Percentiles rank a stretch among this genome's conserved stretches.
phyloP scores from a whole-genome alignment of 2,888 invertebrate genomes.

The Gortyna flavago region DNA sequence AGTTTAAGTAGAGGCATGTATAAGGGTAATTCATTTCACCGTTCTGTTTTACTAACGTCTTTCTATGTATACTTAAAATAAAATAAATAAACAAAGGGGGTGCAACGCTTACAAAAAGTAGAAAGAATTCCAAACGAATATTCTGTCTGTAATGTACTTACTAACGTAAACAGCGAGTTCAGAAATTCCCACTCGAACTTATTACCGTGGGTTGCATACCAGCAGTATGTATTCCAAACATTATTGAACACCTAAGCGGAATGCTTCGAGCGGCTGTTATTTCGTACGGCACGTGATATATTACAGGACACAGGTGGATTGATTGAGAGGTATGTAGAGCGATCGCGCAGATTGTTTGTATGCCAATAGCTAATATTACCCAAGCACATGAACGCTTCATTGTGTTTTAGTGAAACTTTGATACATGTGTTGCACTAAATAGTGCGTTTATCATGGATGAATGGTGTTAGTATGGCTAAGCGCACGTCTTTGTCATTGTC shows the following conservation, averaged over 20 bases:
- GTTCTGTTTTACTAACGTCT: not conserved
- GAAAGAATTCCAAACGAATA: not conserved
- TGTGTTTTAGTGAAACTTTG: slow-evolving; percentile 38
- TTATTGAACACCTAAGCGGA: slow-evolving; percentile 52
- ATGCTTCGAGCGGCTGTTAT: slow-evolving; percentile 46
- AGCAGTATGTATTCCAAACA: slow-evolving; percentile 37
- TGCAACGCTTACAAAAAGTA: not conserved
- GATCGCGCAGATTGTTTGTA: slow-evolving; percentile 52
- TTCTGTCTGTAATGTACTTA: slow-evolving; percentile 11
- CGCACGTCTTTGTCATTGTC: not conserved
- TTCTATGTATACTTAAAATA: not conserved
- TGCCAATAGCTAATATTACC: slow-evolving; percentile 45
- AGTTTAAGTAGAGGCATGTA: not conserved
- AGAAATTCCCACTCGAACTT: slow-evolving; percentile 27
- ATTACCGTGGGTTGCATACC: slow-evolving; percentile 18
- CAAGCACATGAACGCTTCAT: slow-evolving; percentile 25
- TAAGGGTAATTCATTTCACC: not conserved
- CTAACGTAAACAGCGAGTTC: slow-evolving; percentile 1
- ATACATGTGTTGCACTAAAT: slow-evolving; percentile 7
- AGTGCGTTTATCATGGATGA: not conserved
- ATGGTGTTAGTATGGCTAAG: not conserved
- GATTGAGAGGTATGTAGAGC: slow-evolving; percentile 53
- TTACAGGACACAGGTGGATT: slow-evolving; percentile 56
- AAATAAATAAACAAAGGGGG: not conserved
- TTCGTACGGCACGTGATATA: slow-evolving; percentile 53